These are phyloP conservation scores for Lepilemur septentrionalis DNA, from an alignment of 2,797 vertebrate species.

Conservation along the genomic window DNA sequence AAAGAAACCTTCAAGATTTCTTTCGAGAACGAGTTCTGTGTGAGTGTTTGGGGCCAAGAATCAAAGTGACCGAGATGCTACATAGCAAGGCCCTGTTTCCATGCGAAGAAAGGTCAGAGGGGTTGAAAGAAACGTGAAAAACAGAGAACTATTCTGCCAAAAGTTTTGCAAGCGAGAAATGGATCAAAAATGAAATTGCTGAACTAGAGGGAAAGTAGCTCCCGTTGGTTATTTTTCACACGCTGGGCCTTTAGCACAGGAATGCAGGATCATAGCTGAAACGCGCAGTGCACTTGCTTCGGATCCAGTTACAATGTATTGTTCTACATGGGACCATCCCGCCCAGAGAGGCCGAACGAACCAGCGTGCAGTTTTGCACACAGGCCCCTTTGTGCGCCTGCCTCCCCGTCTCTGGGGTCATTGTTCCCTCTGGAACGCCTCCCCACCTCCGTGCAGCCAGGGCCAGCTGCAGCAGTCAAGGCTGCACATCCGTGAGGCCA, in stretches of 20 bases:
- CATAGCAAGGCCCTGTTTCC: neutral
- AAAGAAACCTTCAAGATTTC: neutral
- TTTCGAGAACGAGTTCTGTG: neutral
- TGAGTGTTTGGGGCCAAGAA: neutral
- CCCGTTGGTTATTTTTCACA: neutral
- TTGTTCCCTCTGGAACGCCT: neutral
- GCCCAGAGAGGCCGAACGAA: neutral
- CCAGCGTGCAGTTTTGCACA: neutral
- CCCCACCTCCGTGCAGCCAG: neutral
- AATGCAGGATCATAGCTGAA: neutral
- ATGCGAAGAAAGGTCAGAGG: neutral
- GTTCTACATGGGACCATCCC: neutral
- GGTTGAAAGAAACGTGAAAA: neutral
- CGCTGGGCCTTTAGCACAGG: neutral
- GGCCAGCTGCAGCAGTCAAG: neutral
- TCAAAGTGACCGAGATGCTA: neutral
- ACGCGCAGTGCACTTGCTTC: neutral
- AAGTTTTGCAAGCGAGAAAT: neutral
- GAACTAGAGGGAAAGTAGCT: neutral
- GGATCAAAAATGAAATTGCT: neutral
- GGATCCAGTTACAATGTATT: neutral
- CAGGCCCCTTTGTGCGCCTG: neutral
- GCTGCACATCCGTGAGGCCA: accelerated
- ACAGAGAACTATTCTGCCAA: neutral
- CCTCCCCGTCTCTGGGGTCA: neutral